phyloP scores from a whole-genome alignment of 1,140 invertebrate species.

The Ganaspis sp. region DNA sequence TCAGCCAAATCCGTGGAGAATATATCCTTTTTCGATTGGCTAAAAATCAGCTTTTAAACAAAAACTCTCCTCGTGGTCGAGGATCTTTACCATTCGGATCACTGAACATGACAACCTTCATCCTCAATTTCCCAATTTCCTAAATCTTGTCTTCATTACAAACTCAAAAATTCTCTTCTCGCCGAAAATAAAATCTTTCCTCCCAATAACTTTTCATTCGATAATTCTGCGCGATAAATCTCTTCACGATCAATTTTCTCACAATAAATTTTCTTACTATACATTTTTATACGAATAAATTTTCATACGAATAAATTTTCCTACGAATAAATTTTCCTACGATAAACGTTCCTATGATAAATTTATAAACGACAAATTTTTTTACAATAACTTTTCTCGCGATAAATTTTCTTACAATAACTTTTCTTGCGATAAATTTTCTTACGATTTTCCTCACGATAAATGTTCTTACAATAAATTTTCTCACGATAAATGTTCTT shows the following conservation, averaged over 20 bases:
- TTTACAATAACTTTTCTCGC: neutral
- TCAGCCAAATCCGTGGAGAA: slow-evolving; percentile 18
- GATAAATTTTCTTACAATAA: neutral
- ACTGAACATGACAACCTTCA: neutral
- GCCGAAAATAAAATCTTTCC: neutral
- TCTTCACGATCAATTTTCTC: too few species aligned
- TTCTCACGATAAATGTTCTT: too few species aligned
- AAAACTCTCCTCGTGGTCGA: slow-evolving; percentile 15
- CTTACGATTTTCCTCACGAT: too few species aligned
- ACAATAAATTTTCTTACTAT: too few species aligned
- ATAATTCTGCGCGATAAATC: too few species aligned
- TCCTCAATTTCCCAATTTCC: slow-evolving; percentile 18
- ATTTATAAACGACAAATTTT: too few species aligned
- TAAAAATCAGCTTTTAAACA: neutral
- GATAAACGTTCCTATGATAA: too few species aligned
- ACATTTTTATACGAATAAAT: too few species aligned
- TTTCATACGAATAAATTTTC: too few species aligned
- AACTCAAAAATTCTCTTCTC: neutral
- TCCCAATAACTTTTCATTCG: neutral
- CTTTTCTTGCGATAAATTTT: neutral
- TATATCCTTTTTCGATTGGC: slow-evolving; percentile 22
- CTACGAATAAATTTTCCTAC: too few species aligned
- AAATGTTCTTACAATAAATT: too few species aligned
- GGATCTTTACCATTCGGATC: slow-evolving; percentile 8
- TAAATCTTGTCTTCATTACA: neutral